Evolutionary conservation across 2,797 vertebrate species (phyloP).

Genomic region (Monodelphis domestica): DNA sequence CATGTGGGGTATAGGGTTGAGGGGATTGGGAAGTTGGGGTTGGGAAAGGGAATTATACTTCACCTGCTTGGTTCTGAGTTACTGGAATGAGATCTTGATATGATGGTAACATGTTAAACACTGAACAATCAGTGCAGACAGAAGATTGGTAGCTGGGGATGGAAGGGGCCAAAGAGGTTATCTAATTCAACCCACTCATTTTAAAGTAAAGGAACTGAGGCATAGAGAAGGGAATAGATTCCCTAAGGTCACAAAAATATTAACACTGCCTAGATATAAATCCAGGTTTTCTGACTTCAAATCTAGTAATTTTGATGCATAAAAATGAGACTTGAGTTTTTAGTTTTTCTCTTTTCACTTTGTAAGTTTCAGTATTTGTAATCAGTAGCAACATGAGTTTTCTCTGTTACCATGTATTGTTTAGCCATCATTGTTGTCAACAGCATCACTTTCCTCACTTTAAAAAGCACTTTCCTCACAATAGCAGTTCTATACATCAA

Average conservation of each 20-base stretch:
- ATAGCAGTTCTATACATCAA: not conserved
- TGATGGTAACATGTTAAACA: not conserved
- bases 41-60: not conserved
- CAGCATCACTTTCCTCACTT: not conserved
- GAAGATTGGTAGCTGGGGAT: not conserved
- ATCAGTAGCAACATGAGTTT: not conserved
- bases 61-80: not conserved
- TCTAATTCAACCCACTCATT: not conserved
- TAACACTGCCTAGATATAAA: not conserved
- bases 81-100: not conserved
- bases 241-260: not conserved
- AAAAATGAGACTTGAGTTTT: not conserved
- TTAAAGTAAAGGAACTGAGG: not conserved
- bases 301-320: not conserved
- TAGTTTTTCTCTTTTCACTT: not conserved
- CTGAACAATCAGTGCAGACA: not conserved
- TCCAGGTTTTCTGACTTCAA: not conserved
- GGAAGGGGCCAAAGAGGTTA: not conserved
- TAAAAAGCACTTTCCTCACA: not conserved
- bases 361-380: not conserved
- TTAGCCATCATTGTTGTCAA: not conserved
- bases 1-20: not conserved
- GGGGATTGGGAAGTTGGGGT: not conserved
- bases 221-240: not conserved
- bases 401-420: not conserved